A percentile compares a stretch with the other conserved stretches of the same genome.
phyloP scores from a whole-genome alignment of 2,888 invertebrate genomes.

The Onchidella celtica region DNA sequence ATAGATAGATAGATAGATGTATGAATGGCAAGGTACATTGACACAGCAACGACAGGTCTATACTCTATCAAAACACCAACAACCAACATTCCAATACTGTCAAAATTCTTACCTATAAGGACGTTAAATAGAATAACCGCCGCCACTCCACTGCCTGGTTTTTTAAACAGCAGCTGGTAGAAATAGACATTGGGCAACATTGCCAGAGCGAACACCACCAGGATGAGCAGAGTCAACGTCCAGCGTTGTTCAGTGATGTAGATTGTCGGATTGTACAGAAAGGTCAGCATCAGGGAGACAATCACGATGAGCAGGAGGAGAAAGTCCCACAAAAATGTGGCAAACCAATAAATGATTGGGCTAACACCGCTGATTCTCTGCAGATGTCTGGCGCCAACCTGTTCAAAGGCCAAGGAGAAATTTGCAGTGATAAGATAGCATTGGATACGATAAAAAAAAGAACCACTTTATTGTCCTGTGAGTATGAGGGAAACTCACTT shows the following conservation, averaged over 20 bases:
- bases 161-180: neutral
- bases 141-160: neutral
- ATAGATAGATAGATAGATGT: no score
- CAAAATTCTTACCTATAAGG: neutral
- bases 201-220: neutral
- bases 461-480: no score
- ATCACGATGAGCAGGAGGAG: neutral
- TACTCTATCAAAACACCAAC: no score
- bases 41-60: no score
- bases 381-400: neutral
- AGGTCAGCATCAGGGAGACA: neutral
- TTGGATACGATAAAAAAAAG: no score
- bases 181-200: neutral
- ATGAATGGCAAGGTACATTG: no score
- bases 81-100: no score
- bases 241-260: neutral
- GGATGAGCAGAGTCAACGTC: neutral
- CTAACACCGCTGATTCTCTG: neutral
- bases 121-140: neutral
- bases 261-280: neutral
- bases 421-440: no score
- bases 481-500: no score
- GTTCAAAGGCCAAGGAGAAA: no score
- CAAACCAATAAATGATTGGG: neutral
- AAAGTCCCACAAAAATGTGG: neutral